Conservation (phyloP, 2,113 vertebrate species). For the Cyanoderma ruficeps region DNA sequence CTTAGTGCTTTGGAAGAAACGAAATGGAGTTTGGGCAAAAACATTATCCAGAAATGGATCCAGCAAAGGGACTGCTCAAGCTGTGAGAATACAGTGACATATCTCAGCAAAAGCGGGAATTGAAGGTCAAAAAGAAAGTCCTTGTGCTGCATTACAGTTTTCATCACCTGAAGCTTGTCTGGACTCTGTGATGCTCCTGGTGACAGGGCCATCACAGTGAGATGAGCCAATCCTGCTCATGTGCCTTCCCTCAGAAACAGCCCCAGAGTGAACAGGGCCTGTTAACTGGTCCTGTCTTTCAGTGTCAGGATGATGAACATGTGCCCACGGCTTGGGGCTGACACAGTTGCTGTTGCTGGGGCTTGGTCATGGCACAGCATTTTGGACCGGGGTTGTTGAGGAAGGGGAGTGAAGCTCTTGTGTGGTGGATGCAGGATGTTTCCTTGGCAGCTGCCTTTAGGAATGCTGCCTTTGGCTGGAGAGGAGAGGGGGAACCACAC, state of each 20-base stretch:
- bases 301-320: background rate
- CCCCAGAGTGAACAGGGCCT: background rate
- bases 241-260: background rate
- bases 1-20: slow-evolving; percentile 19
- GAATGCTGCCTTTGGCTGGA: background rate
- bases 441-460: background rate
- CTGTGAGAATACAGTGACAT: background rate
- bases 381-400: background rate
- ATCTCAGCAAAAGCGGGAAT: background rate
- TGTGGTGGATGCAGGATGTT: background rate
- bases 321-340: background rate
- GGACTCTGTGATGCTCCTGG: background rate
- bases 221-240: background rate
- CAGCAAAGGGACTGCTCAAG: slow-evolving; percentile 7
- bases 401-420: background rate
- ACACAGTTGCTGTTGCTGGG: background rate
- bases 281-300: rapidly evolving
- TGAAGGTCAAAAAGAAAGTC: background rate
- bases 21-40: slow-evolving; percentile 20
- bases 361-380: background rate
- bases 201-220: background rate
- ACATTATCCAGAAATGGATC: background rate
- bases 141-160: background rate
- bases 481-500: background rate
- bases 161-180: background rate